These are phyloP conservation scores for Platycercus adscitus DNA, from an alignment of 2,113 vertebrate species.

Conservation along the genomic window DNA sequence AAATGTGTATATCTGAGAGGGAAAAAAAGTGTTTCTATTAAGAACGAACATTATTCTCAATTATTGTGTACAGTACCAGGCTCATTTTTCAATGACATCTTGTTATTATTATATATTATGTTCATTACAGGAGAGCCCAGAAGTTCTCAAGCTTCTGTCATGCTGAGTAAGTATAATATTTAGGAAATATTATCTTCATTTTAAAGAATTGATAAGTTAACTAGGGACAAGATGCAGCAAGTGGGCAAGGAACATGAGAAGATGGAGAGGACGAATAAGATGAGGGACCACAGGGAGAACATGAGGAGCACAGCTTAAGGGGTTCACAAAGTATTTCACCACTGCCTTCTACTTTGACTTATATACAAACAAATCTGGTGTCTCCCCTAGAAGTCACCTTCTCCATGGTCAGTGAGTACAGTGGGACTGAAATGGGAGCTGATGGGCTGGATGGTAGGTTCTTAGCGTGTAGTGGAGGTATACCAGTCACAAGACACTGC, in stretches of 20 bases:
- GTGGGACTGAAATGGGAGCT: background rate
- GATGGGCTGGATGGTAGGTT: background rate
- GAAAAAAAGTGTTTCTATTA: background rate
- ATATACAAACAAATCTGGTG: background rate
- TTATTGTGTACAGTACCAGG: background rate
- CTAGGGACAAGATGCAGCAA: background rate
- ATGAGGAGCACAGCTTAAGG: background rate
- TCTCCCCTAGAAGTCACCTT: background rate
- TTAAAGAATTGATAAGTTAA: conserved; percentile 21
- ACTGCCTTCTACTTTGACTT: background rate
- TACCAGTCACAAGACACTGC: background rate
- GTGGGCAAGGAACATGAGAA: background rate
- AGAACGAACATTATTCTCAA: conserved; percentile 52
- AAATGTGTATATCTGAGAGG: background rate
- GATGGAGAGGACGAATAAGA: background rate
- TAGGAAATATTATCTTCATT: conserved; percentile 39
- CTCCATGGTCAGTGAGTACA: background rate
- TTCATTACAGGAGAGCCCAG: conserved; percentile 35
- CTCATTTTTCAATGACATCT: conserved; percentile 58
- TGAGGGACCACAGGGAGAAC: background rate
- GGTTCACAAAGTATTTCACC: background rate
- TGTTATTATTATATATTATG: conserved; percentile 57
- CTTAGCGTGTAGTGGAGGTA: background rate
- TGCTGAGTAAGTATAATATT: conserved; percentile 31
- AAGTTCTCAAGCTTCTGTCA: conserved; percentile 38